These are phyloP conservation scores for Dasyurus viverrinus DNA, from an alignment of 2,113 vertebrate genomes.

Conservation along the genomic window DNA sequence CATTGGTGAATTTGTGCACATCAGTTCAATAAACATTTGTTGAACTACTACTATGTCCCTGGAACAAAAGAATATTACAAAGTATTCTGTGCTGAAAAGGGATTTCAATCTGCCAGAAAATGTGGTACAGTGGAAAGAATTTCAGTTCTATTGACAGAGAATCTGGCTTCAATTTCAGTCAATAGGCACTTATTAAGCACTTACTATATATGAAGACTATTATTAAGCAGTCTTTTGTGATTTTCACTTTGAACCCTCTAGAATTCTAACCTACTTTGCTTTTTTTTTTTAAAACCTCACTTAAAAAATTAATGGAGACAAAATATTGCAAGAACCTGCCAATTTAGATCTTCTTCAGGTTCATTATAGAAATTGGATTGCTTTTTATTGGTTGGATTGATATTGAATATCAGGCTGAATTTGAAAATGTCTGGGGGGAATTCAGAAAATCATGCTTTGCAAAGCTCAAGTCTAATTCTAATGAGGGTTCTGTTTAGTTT, in stretches of 20 bases:
- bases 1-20: background rate
- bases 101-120: background rate
- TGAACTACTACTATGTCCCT: constrained; percentile 23
- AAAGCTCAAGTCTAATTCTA: constrained; percentile 50
- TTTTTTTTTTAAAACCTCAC: background rate
- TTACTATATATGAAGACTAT: background rate
- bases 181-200: background rate
- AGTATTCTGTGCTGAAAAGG: constrained; percentile 31
- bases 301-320: constrained; percentile 63
- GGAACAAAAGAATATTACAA: constrained; percentile 6
- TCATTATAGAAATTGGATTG: constrained; percentile 63
- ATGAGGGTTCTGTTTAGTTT: constrained; percentile 61
- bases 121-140: background rate
- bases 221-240: background rate
- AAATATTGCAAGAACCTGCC: constrained; percentile 41
- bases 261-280: constrained; percentile 20
- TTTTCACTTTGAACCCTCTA: background rate
- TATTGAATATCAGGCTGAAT: constrained; percentile 54
- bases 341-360: constrained; percentile 62
- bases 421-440: constrained; percentile 64
- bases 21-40: constrained; percentile 31
- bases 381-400: constrained; percentile 63
- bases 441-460: constrained; percentile 59
- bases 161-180: background rate
- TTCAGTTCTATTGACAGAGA: background rate